A percentile compares a stretch with the other conserved stretches of the same genome.
Conservation (phyloP, 2,113 vertebrate species). For the Aegypius monachus region DNA sequence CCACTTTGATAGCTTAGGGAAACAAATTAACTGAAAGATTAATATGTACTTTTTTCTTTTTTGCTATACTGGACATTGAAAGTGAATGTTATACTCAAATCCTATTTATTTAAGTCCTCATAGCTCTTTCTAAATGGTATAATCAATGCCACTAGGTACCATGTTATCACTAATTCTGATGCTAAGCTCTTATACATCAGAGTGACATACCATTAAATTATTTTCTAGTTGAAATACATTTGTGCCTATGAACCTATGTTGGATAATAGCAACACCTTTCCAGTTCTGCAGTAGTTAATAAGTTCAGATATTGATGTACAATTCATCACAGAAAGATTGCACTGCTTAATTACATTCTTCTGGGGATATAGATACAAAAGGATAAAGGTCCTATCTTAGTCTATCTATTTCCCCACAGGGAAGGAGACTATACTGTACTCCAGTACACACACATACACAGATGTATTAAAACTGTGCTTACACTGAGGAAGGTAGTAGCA, state of each 20-base stretch:
- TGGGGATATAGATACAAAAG: not conserved
- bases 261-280: not conserved
- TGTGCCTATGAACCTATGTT: not conserved
- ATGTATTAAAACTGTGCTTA: not conserved
- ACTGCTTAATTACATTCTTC: not conserved
- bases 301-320: not conserved
- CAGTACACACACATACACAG: not conserved
- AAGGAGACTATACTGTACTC: not conserved
- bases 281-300: not conserved
- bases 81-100: not conserved
- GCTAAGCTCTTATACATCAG: not conserved
- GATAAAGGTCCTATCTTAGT: not conserved
- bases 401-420: not conserved
- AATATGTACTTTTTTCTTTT: not conserved
- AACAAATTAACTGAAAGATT: not conserved
- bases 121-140: not conserved
- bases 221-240: not conserved
- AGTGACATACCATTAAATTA: not conserved
- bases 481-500: not conserved
- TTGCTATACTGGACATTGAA: not conserved
- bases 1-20: not conserved
- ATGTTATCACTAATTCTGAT: not conserved
- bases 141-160: not conserved
- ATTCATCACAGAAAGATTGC: not conserved
- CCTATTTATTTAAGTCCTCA: not conserved